These are phyloP conservation scores for Paraplagusia blochii DNA, from an alignment of 2,113 vertebrate genomes.

Conservation along the genomic window DNA sequence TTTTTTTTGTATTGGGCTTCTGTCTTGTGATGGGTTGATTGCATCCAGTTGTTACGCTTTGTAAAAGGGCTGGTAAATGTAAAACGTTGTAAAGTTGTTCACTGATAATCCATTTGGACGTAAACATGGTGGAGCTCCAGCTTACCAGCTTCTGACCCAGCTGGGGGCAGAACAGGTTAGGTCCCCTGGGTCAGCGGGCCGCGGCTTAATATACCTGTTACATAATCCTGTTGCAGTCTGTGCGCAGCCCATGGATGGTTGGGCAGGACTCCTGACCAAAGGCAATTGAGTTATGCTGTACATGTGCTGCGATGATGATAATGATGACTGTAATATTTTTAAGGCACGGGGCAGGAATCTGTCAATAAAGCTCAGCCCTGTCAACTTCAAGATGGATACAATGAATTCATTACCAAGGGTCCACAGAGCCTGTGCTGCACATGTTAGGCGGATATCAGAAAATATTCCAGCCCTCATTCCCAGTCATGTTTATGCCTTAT, in stretches of 20 bases:
- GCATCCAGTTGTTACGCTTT: too few species aligned
- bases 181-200: conserved; percentile 34
- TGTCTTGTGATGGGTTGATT: too few species aligned
- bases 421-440: conserved; percentile 10
- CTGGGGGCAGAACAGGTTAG: conserved; percentile 41
- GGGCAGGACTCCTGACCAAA: conserved; percentile 14
- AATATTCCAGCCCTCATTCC: conserved; percentile 14
- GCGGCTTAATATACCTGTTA: conserved; percentile 48
- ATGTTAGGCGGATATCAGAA: conserved; percentile 10
- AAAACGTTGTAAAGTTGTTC: neutral
- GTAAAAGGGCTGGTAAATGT: too few species aligned
- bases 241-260: conserved; percentile 13
- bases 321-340: conserved; percentile 24
- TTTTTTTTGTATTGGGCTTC: too few species aligned
- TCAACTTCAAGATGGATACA: conserved; percentile 9
- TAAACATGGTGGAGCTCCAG: neutral
- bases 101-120: neutral
- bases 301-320: conserved; percentile 14
- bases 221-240: conserved; percentile 36
- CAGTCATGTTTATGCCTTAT: conserved; percentile 33
- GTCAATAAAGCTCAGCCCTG: conserved; percentile 10
- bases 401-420: conserved; percentile 6
- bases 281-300: conserved; percentile 39
- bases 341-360: conserved; percentile 1
- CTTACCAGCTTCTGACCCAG: conserved; percentile 25